Percentiles rank a stretch among this genome's conserved stretches.
phyloP scores from a whole-genome alignment of 2,797 vertebrate genomes.

The Erethizon dorsatum region DNA sequence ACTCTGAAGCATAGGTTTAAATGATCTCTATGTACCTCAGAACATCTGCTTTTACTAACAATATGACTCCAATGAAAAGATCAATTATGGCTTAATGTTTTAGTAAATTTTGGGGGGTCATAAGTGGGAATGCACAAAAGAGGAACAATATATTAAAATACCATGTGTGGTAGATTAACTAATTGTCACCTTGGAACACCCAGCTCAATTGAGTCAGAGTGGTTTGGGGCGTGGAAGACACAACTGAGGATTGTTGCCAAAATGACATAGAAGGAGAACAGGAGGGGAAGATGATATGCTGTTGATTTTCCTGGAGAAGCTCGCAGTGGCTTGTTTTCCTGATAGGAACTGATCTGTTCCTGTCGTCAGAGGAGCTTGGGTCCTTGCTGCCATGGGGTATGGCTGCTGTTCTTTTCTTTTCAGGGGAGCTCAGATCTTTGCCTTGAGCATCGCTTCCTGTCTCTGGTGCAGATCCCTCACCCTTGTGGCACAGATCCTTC shows the following conservation, averaged over 20 bases:
- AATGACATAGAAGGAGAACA: background rate
- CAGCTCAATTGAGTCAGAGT: background rate
- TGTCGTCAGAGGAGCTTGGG: background rate
- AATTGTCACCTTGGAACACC: background rate
- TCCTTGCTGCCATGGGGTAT: background rate
- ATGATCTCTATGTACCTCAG: slow-evolving; percentile 60
- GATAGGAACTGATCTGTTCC: background rate
- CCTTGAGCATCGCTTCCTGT: background rate
- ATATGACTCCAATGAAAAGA: slow-evolving; percentile 72
- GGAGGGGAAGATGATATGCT: background rate
- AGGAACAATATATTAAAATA: slow-evolving; percentile 67
- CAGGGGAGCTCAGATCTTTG: background rate
- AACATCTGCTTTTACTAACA: slow-evolving; percentile 77
- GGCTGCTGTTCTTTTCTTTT: background rate
- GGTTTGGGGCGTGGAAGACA: background rate
- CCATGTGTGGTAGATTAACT: background rate
- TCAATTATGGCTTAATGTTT: slow-evolving; percentile 76
- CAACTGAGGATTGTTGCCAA: background rate
- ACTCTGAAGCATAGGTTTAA: slow-evolving; percentile 63
- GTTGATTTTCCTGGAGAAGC: background rate
- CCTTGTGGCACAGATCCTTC: background rate
- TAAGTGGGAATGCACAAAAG: slow-evolving; percentile 69
- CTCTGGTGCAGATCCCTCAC: background rate
- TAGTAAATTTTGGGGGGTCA: slow-evolving; percentile 59
- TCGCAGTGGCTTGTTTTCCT: background rate